A percentile compares a stretch with the other conserved stretches of the same genome.
Conservation (phyloP, 2,113 vertebrate genomes). For the Vicugna pacos region DNA sequence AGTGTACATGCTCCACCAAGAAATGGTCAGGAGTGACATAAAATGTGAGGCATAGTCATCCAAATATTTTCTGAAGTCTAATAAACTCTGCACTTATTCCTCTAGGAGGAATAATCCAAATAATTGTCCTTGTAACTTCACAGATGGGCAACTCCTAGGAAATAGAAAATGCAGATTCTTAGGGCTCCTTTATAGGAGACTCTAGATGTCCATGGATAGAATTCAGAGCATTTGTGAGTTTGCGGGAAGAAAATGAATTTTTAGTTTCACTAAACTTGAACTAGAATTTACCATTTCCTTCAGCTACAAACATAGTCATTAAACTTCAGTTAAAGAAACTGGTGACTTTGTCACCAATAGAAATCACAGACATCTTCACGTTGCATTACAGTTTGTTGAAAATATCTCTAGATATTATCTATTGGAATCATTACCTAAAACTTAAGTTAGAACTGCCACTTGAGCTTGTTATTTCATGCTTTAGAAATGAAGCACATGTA, state of each 20-base stretch:
- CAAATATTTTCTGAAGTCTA: neutral
- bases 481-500: neutral
- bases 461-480: neutral
- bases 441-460: neutral
- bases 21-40: neutral
- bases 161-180: neutral
- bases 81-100: neutral
- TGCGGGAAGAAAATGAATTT: neutral
- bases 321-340: neutral
- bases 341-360: neutral
- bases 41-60: neutral
- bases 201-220: neutral
- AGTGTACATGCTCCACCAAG: neutral
- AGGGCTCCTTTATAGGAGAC: neutral
- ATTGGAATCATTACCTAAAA: neutral
- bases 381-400: neutral
- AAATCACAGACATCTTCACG: neutral
- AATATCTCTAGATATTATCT: neutral
- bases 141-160: neutral
- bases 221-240: neutral
- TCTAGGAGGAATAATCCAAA: neutral
- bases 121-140: neutral
- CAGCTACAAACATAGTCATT: neutral
- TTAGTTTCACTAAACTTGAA: constrained; percentile 23
- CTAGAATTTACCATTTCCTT: neutral